These are phyloP conservation scores for Hypolimnas misippus DNA, from an alignment of 2,888 invertebrate species.

Conservation along the genomic window DNA sequence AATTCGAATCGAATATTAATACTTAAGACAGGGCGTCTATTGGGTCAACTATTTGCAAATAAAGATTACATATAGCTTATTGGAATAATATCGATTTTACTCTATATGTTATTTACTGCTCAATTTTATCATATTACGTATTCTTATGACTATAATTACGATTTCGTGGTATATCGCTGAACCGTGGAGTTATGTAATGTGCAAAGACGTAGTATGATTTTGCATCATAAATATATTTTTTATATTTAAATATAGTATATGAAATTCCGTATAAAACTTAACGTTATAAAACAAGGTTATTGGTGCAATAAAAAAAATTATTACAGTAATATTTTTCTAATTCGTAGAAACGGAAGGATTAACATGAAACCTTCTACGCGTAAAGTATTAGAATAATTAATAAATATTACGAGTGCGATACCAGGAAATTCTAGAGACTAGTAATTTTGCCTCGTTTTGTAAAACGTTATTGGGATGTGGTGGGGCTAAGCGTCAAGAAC, in stretches of 20 bases:
- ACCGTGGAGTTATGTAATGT: too few species aligned
- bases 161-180: too few species aligned
- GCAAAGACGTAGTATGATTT: too few species aligned
- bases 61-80: neutral
- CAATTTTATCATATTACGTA: too few species aligned
- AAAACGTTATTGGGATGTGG: slow-evolving; percentile 54
- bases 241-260: too few species aligned
- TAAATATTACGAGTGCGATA: slow-evolving; percentile 20
- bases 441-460: slow-evolving; percentile 51
- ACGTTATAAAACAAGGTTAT: neutral
- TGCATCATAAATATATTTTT: too few species aligned
- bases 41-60: too few species aligned
- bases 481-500: slow-evolving; percentile 59
- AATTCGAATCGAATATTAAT: too few species aligned
- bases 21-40: too few species aligned
- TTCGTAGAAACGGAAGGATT: neutral
- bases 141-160: too few species aligned
- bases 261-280: neutral
- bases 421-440: slow-evolving; percentile 25
- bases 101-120: neutral
- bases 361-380: neutral
- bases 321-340: neutral
- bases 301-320: neutral
- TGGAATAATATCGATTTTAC: neutral
- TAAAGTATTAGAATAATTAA: slow-evolving; percentile 21